Conservation (phyloP, 37 sponge, comb jelly and placozoan species). For the Chondrilla cf. caribensis region DNA sequence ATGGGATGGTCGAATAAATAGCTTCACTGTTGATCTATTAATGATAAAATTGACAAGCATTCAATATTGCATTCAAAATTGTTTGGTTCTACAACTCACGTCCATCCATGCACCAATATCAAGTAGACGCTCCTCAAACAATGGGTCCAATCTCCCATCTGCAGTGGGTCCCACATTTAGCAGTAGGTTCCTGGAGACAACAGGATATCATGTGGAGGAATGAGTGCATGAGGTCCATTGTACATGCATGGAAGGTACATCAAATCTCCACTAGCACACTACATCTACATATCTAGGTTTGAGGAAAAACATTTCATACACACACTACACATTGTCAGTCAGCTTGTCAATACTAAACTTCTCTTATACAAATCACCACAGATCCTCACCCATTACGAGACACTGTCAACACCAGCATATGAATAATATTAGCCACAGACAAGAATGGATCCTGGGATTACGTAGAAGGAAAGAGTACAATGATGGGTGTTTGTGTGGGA, state of each 20-base stretch:
- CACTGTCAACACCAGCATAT: constrained; percentile 61
- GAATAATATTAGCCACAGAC: constrained; percentile 39
- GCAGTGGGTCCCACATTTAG: constrained; percentile 79
- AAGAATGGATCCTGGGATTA: constrained; percentile 19
- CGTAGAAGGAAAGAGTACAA: neutral
- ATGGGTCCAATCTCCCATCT: constrained; percentile 70
- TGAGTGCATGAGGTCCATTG: neutral
- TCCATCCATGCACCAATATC: constrained; percentile 78
- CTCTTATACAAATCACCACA: too few species aligned
- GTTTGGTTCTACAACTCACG: constrained; percentile 6
- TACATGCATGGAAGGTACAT: neutral
- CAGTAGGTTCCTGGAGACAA: constrained; percentile 56
- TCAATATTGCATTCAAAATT: neutral
- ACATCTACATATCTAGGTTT: too few species aligned
- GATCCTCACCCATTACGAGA: constrained; percentile 67
- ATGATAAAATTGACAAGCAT: neutral
- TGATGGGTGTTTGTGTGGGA: too few species aligned
- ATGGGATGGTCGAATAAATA: constrained; percentile 61
- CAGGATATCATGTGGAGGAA: neutral
- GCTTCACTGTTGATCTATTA: constrained; percentile 76
- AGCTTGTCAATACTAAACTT: too few species aligned
- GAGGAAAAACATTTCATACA: neutral
- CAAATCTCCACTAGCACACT: too few species aligned
- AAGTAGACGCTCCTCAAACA: constrained; percentile 71
- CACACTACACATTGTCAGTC: neutral